Base-by-base conservation (phyloP, 2,113 vertebrate genomes). In the Ptyas mucosa region DNA sequence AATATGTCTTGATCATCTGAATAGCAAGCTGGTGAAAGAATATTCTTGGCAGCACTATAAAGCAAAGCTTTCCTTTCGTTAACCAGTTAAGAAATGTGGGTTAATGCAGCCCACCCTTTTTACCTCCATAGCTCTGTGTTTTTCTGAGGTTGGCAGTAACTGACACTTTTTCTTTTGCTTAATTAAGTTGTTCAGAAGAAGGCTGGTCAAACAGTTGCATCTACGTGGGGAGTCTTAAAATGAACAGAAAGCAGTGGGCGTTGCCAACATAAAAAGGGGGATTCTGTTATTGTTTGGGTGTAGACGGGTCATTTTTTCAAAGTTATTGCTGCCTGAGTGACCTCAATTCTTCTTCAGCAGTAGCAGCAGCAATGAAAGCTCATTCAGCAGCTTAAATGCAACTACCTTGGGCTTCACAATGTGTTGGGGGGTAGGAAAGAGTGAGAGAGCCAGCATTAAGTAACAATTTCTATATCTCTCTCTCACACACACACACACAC, bases 221-320 rank as follows among this genome's bases (percentile, higher is more conserved):
- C 98, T 97, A 98, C 97, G 98, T 98, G 98, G 98, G 98, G 98
- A 98, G 98, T 98, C 98, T 95, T 93, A 96, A 93, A 95, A 96
- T 23, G 90, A 95, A 97, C 96, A 98, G 98, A 98, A 98, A 98
- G 98, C 97, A 57, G 97, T 97, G 97, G 98, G 98, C 97, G 98
- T 98, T 97, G 97, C 97, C 98, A 97, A 98, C 98, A 98, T 98
- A 98, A 98, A 98, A 98, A 98, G 97, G 97, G 98, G 97, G 97
- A 98, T 98, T 98, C 98, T 97, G 97, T 98, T 98, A 98, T 98
- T 98, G 98, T 98, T 98, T 98, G 98, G 98, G 98, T 98, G 98
- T 98, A 98, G 98, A 98, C 97, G 97, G 98, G 98, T 98, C 98
- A 98, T 98, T 98, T 98, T 98, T 98, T 98, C 98, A 98, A 97